Base-by-base conservation (phyloP, 2,888 invertebrate species). In the Automeris io region DNA sequence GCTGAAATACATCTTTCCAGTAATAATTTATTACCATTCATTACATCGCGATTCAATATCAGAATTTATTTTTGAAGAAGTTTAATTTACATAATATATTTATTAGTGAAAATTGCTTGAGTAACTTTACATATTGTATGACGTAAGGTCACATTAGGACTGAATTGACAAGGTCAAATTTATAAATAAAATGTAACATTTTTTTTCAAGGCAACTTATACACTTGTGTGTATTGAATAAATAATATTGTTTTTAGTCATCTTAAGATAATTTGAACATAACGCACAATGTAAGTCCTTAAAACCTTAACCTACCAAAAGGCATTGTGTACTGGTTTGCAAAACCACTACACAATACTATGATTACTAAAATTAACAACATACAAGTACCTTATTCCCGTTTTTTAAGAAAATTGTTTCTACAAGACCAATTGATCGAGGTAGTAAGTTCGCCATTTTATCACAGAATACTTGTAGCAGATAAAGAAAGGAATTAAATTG, bases 361-460 rank as follows among this genome's bases (percentile, higher is more conserved):
- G 8, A 8, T n/a, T 5, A 7, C 3, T 11, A 36, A 36, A 19
- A 16, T 18, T n/a, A 16, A 8, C 25, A 13, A 4, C 5, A 9
- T 42, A 32, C 35, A 49, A 70, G 77, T 89, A 94, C 94, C 92
- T 93, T 94, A 49, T 89, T 75, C 48, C 91, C 90, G 81, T 91
- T 91, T 78, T 91, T 91, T 46, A 91, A 81, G 58, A 91, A 83
- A 54, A 92, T 75, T 71, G 88, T 89, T 87, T 94, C 94, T 42
- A 91, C 90, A 61, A 93, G 81, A 73, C 89, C 87, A 66, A 91
- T 80, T 57, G 91, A 89, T 71, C 94, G 91, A 68, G 91, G 90
- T 78, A 95, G 89, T 81, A 94, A 89, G 66, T 92, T 91, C 88
- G 93, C 93, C 93, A 94, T 93, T 88, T 90, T 90, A 74, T 60